Percentiles rank a stretch among this genome's conserved stretches.
Conservation (phyloP, 2,797 vertebrate genomes). For the Avahi laniger region DNA sequence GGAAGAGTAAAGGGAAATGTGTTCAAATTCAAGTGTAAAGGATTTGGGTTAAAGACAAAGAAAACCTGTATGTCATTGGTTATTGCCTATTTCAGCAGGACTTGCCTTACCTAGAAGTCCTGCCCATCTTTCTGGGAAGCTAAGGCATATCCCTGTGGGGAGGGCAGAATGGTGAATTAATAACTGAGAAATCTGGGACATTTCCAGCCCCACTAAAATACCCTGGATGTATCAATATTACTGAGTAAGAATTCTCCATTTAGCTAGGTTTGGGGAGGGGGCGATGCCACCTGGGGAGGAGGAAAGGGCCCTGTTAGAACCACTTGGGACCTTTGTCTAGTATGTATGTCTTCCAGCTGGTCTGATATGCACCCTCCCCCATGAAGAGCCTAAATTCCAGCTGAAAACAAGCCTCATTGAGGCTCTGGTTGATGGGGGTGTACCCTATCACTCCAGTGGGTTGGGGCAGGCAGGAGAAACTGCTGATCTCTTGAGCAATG, state of each 20-base stretch:
- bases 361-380: neutral
- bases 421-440: neutral
- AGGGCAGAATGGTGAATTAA: neutral
- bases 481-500: neutral
- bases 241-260: neutral
- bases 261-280: neutral
- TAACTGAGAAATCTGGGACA: neutral
- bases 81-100: neutral
- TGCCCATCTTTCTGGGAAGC: neutral
- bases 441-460: neutral
- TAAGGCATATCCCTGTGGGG: neutral
- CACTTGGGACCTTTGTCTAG: neutral
- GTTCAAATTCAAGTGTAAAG: neutral
- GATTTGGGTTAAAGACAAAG: neutral
- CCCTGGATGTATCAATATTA: neutral
- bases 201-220: constrained; percentile 1
- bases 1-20: neutral
- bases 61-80: neutral
- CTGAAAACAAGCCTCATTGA: neutral
- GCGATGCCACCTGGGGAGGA: neutral
- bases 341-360: neutral
- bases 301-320: neutral
- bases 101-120: neutral
- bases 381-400: neutral
- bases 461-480: neutral